Conservation (phyloP, 2,888 invertebrate genomes). For the Axea sp. region DNA sequence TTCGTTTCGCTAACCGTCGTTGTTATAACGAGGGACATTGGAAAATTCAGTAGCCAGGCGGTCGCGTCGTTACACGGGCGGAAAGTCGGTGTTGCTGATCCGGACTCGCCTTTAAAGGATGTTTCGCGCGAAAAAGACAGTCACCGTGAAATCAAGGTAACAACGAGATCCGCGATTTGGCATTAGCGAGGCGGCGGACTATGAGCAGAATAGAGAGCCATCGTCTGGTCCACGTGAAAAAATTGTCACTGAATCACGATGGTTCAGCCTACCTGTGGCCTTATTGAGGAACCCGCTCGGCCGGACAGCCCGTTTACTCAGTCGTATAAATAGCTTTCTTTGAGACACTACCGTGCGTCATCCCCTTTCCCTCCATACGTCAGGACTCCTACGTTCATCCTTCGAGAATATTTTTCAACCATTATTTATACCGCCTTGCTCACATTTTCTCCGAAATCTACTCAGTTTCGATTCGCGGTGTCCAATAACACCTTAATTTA, state of each 20-base stretch:
- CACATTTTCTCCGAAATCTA: no score
- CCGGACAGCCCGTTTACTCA: conserved; percentile 68
- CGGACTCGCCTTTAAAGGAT: conserved; percentile 64
- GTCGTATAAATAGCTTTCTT: conserved; percentile 71
- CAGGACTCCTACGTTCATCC: conserved; percentile 55
- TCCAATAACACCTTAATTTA: no score
- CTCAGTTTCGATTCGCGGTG: no score
- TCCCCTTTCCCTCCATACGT: conserved; percentile 4
- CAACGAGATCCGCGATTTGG: conserved; percentile 69
- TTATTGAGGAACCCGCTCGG: conserved; percentile 76
- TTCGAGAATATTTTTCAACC: conserved; percentile 32
- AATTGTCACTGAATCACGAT: conserved; percentile 74
- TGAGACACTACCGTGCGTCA: conserved; percentile 55
- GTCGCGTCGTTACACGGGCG: conserved; percentile 28
- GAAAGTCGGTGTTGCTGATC: conserved; percentile 32
- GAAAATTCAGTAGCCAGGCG: conserved; percentile 54
- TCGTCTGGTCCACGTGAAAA: conserved; percentile 71
- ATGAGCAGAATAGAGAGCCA: conserved; percentile 61
- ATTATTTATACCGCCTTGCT: conserved; percentile 45
- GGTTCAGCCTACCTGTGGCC: conserved; percentile 75
- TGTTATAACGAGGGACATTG: conserved; percentile 38
- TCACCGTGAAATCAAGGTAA: conserved; percentile 69
- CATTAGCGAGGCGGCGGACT: conserved; percentile 63
- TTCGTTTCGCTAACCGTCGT: conserved; percentile 7
- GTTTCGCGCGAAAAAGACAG: no score